These are phyloP conservation scores for Microplitis mediator DNA, from an alignment of 1,140 invertebrate genomes.

Conservation along the genomic window DNA sequence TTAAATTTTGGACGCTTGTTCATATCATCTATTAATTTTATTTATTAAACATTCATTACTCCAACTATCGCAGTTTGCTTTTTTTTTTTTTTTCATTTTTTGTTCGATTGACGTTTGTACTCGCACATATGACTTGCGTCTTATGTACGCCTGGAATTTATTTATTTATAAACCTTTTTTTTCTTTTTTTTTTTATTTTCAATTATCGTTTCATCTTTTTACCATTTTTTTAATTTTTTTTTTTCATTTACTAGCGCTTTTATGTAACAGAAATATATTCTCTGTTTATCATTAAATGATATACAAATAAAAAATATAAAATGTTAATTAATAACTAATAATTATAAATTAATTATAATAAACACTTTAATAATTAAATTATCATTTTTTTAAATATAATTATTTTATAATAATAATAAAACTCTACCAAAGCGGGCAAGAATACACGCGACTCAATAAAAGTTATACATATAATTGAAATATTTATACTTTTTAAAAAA, in stretches of 20 bases:
- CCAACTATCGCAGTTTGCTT: slow-evolving; percentile 27
- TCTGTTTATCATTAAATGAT: not conserved
- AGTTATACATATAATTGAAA: not conserved
- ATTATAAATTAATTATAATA: not conserved
- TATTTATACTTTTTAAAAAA: not conserved
- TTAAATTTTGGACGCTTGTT: not conserved
- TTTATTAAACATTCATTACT: not conserved
- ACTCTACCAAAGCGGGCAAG: not conserved
- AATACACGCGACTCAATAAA: not conserved
- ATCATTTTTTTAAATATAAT: too few species aligned
- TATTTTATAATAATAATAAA: not conserved
- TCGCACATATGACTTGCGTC: slow-evolving; percentile 38
- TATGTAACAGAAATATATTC: slow-evolving; percentile 11
- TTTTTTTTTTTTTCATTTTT: slow-evolving; percentile 12
- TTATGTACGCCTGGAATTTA: slow-evolving; percentile 11
- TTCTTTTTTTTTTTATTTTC: slow-evolving; percentile 10
- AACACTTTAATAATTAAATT: not conserved
- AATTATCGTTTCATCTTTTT: not conserved
- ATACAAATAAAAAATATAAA: slow-evolving; percentile 6
- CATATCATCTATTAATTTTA: too few species aligned
- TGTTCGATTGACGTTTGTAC: slow-evolving; percentile 39
- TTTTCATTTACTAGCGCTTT: slow-evolving; percentile 1
- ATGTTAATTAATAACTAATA: not conserved
- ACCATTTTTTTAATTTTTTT: slow-evolving; percentile 4
- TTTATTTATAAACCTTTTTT: not conserved